These are phyloP conservation scores for Lepidocolaptes lacrymiger DNA, from an alignment of 2,797 vertebrate genomes.

Conservation along the genomic window DNA sequence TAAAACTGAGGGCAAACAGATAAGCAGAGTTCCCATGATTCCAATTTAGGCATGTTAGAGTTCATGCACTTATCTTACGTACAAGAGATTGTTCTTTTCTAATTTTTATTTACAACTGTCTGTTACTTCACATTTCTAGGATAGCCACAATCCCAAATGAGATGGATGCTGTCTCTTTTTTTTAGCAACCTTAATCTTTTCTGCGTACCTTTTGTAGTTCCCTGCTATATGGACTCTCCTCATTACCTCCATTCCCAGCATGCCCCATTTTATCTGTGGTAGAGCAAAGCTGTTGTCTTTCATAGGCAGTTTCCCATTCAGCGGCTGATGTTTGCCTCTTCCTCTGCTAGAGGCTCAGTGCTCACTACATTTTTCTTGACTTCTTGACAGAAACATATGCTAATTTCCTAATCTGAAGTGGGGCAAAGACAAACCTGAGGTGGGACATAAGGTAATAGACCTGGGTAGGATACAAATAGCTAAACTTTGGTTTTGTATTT, in stretches of 20 bases:
- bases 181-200: background rate
- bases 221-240: background rate
- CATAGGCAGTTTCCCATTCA: background rate
- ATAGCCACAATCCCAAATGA: background rate
- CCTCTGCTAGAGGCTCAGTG: background rate
- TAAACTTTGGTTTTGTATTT: background rate
- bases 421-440: background rate
- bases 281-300: background rate
- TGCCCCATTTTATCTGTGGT: background rate
- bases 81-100: background rate
- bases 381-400: background rate
- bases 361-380: background rate
- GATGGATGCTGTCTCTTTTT: background rate
- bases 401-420: background rate
- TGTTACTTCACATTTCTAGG: background rate
- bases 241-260: rapidly evolving
- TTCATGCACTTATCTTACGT: background rate
- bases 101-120: background rate
- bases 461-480: background rate
- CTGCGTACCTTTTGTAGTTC: background rate
- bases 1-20: background rate
- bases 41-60: background rate
- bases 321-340: background rate
- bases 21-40: background rate
- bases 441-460: background rate